These are phyloP conservation scores for Ennomos fuscantarius DNA, from an alignment of 2,888 invertebrate species.

Conservation along the genomic window DNA sequence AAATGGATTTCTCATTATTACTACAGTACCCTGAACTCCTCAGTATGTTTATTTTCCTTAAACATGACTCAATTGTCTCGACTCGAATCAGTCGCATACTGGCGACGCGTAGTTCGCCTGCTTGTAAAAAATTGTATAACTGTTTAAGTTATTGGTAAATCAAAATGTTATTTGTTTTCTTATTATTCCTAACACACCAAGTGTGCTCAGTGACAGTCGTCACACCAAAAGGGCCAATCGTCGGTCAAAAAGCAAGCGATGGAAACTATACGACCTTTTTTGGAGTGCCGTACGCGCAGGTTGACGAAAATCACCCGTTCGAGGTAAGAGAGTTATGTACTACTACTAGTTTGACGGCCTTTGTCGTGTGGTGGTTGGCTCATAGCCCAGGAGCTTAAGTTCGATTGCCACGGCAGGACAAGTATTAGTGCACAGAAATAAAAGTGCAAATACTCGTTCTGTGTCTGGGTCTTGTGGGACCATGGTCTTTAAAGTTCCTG, in stretches of 20 bases:
- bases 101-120: no score
- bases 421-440: no score
- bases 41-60: slow-evolving; percentile 4
- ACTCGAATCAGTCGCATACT: background rate
- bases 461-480: no score
- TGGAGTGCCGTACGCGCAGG: slow-evolving; percentile 67
- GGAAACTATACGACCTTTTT: slow-evolving; percentile 59
- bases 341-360: no score
- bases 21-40: slow-evolving; percentile 2
- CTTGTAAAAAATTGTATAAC: background rate
- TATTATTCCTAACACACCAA: slow-evolving; percentile 4
- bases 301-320: slow-evolving; percentile 63
- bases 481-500: no score
- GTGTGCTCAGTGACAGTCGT: slow-evolving; percentile 36
- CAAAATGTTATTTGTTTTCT: slow-evolving; percentile 8
- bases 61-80: slow-evolving; percentile 6
- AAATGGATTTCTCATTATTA: no score
- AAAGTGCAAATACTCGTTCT: no score
- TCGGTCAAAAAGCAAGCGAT: slow-evolving; percentile 49
- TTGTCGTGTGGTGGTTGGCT: no score
- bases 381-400: no score
- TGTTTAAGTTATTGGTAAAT: slow-evolving; percentile 1
- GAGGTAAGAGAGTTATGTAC: slow-evolving; percentile 53
- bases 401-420: no score
- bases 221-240: slow-evolving; percentile 50